These are phyloP conservation scores for Halictus rubicundus DNA, from an alignment of 1,140 invertebrate genomes.

Conservation along the genomic window DNA sequence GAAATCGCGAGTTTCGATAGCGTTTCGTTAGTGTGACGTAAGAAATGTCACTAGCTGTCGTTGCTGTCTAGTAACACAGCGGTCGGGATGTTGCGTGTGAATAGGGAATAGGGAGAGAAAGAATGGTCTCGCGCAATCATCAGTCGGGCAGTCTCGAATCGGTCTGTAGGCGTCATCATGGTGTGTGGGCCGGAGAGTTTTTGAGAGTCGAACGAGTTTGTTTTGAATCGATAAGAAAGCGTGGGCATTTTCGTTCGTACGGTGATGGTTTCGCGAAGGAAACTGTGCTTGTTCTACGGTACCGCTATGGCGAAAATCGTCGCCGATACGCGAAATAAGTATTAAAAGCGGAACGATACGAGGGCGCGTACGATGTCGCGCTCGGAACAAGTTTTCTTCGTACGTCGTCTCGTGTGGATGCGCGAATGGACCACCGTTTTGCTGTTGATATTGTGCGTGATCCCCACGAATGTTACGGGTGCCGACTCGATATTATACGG, in stretches of 20 bases:
- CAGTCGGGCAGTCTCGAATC: slow-evolving; percentile 30
- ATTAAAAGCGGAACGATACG: slow-evolving; percentile 31
- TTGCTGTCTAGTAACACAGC: slow-evolving; percentile 2
- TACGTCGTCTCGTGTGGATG: slow-evolving; percentile 23
- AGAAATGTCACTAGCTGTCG: slow-evolving; percentile 18
- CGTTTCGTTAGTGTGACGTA: neutral
- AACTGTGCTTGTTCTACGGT: slow-evolving; percentile 36
- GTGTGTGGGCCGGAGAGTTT: slow-evolving; percentile 58
- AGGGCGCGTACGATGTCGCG: slow-evolving; percentile 47
- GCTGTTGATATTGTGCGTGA: slow-evolving; percentile 8
- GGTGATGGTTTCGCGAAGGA: slow-evolving; percentile 49
- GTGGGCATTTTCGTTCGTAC: slow-evolving; percentile 58
- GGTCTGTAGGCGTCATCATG: slow-evolving; percentile 67
- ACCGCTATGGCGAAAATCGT: slow-evolving; percentile 46
- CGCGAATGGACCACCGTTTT: slow-evolving; percentile 1
- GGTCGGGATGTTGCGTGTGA: slow-evolving; percentile 13
- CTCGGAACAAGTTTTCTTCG: slow-evolving; percentile 28
- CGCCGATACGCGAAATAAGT: slow-evolving; percentile 42
- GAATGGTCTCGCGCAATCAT: slow-evolving; percentile 30
- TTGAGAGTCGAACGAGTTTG: slow-evolving; percentile 56
- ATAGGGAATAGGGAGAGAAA: slow-evolving; percentile 11
- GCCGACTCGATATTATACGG: slow-evolving; percentile 8
- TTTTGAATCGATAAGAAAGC: slow-evolving; percentile 61
- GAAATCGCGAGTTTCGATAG: no score
- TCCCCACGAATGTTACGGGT: slow-evolving; percentile 23